Evolutionary conservation across 2,888 invertebrate species (phyloP).

Genomic region (Sphecodes monilicornis): DNA sequence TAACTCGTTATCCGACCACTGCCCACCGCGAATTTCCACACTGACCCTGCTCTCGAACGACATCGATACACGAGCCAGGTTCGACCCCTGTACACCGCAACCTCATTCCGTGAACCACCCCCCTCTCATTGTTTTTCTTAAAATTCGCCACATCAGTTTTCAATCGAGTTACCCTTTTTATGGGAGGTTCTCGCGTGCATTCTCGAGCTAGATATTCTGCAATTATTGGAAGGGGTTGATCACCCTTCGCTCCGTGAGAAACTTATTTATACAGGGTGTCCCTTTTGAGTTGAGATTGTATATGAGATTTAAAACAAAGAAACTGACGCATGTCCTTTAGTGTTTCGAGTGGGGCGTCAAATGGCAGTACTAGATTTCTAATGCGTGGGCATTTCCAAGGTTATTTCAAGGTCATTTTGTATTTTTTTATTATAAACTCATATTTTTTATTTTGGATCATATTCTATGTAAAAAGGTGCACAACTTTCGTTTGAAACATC

Average conservation of each 20-base stretch:
- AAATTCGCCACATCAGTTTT: neutral
- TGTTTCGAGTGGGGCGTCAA: no score
- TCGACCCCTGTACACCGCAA: neutral
- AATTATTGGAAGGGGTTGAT: neutral
- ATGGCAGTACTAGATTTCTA: no score
- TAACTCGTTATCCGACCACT: slow-evolving; percentile 9
- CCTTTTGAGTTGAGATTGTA: no score
- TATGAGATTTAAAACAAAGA: no score
- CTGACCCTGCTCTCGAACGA: neutral
- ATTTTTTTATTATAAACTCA: no score
- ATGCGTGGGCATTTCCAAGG: no score
- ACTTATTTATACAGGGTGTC: no score
- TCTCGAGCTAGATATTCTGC: neutral
- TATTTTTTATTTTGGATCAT: no score
- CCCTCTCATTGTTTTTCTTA: neutral
- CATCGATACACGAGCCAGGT: neutral
- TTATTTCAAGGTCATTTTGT: no score
- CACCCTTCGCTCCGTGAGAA: neutral
- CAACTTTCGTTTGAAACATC: no score
- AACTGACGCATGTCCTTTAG: no score
- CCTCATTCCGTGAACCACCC: neutral
- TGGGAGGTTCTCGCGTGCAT: neutral
- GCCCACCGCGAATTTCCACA: neutral
- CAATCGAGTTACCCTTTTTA: neutral
- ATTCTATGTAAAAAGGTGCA: no score